These are phyloP conservation scores for Holacanthella duospinosa DNA, from an alignment of 2,888 invertebrate genomes.

Conservation along the genomic window DNA sequence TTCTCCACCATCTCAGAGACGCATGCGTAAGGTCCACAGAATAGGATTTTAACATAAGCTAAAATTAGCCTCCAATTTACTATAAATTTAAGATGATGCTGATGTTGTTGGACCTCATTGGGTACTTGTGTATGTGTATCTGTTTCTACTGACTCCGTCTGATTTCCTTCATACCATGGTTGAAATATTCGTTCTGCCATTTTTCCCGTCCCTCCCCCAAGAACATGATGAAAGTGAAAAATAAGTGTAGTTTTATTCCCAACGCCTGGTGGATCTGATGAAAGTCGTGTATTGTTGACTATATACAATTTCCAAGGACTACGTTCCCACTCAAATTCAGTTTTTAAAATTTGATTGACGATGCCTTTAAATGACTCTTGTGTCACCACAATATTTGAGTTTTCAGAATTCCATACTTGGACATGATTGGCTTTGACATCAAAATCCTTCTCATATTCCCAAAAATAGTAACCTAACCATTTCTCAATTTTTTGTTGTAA, in stretches of 20 bases:
- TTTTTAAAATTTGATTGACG: neutral
- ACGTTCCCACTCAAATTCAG: neutral
- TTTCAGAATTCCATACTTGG: neutral
- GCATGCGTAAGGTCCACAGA: neutral
- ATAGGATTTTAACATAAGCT: neutral
- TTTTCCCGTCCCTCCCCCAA: neutral
- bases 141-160: neutral
- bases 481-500: neutral
- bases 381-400: neutral
- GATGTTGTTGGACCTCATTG: neutral
- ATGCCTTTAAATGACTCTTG: neutral
- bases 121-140: neutral
- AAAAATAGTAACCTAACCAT: neutral
- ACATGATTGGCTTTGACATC: neutral
- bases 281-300: neutral
- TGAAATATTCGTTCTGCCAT: neutral
- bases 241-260: neutral
- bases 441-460: neutral
- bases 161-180: neutral
- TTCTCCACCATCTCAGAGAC: neutral
- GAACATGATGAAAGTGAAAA: neutral
- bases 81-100: neutral
- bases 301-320: neutral
- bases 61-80: neutral
- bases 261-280: neutral